Percentiles rank a stretch among this genome's conserved stretches.
Conservation (phyloP, 2,888 invertebrate species). For the Timandra comae region DNA sequence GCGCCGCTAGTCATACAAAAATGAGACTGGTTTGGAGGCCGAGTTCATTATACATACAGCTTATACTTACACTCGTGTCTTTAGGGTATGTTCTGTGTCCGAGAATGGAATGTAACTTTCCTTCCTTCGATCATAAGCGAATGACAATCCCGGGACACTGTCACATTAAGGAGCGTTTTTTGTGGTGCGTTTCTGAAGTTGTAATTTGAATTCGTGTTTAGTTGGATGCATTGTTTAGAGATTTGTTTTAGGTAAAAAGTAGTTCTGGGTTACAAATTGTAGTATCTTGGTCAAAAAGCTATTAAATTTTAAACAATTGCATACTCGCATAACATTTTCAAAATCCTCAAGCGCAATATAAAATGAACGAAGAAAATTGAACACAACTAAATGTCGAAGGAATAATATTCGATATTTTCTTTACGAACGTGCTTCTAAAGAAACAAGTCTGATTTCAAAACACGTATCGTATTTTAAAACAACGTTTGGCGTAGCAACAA, state of each 20-base stretch:
- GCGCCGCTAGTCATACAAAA: too few relatives aligned
- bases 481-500: conserved; percentile 21
- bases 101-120: conserved; percentile 50
- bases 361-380: too few relatives aligned
- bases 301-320: too few relatives aligned
- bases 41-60: conserved; percentile 28
- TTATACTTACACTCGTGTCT: conserved; percentile 4
- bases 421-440: conserved; percentile 12
- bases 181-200: conserved; percentile 30
- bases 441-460: conserved; percentile 11
- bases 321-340: too few relatives aligned
- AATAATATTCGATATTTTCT: too few relatives aligned
- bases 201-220: too few relatives aligned
- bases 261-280: too few relatives aligned
- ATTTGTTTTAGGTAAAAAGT: too few relatives aligned
- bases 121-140: conserved; percentile 53
- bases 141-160: conserved; percentile 41
- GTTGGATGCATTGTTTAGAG: too few relatives aligned
- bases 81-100: conserved; percentile 18
- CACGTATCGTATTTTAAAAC: conserved; percentile 17
- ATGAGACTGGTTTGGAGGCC: conserved; percentile 42
- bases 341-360: too few relatives aligned
- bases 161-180: conserved; percentile 33
- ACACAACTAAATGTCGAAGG: too few relatives aligned
- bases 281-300: too few relatives aligned